These are phyloP conservation scores for Melanostoma scalare DNA, from an alignment of 2,888 invertebrate genomes.

Conservation along the genomic window DNA sequence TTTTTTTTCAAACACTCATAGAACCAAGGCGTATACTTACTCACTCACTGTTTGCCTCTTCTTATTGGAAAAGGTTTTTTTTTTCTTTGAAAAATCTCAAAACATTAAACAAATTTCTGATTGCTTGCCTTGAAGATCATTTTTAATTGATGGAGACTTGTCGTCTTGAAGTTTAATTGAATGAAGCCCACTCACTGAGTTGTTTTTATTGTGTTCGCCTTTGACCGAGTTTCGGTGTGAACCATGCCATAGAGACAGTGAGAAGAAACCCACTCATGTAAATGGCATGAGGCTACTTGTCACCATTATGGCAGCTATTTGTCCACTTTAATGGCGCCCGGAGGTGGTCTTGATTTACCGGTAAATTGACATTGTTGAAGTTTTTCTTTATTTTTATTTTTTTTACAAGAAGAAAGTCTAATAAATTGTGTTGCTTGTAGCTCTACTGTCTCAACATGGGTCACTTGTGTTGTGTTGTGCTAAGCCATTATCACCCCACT, in stretches of 20 bases:
- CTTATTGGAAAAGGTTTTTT: slow-evolving; percentile 16
- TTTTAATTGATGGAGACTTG: slow-evolving; percentile 34
- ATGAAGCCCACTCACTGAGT: slow-evolving; percentile 27
- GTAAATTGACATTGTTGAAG: slow-evolving; percentile 31
- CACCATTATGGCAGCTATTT: slow-evolving; percentile 1
- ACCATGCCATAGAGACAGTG: slow-evolving; percentile 30
- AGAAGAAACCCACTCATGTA: slow-evolving; percentile 10
- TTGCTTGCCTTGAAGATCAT: neutral
- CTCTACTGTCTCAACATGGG: no score
- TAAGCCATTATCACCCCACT: no score
- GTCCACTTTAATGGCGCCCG: slow-evolving; percentile 15
- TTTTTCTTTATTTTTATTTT: neutral
- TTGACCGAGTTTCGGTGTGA: slow-evolving; percentile 63
- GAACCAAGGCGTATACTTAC: neutral
- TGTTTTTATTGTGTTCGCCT: slow-evolving; percentile 26
- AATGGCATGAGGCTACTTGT: slow-evolving; percentile 13
- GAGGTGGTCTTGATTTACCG: slow-evolving; percentile 20
- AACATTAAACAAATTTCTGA: neutral
- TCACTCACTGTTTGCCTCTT: slow-evolving; percentile 25
- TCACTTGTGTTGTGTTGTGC: no score
- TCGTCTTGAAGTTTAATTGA: slow-evolving; percentile 40
- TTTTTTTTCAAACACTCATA: no score
- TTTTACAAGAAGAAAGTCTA: no score
- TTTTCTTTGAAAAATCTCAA: neutral
- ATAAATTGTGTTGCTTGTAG: no score